Conservation (phyloP, 2,113 vertebrate genomes). For the Corythornis cristatus region DNA sequence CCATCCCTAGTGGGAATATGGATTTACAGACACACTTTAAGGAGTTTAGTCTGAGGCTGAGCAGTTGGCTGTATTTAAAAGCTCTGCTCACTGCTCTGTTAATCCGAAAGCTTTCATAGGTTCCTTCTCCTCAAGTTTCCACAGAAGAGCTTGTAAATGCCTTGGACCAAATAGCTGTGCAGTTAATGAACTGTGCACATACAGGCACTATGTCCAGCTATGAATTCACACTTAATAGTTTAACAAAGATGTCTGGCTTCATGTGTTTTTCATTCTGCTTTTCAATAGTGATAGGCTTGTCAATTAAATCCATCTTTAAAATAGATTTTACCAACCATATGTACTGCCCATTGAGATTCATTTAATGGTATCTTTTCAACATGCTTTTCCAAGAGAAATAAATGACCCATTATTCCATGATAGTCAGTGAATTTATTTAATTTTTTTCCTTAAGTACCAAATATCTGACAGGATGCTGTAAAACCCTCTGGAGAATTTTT, state of each 20-base stretch:
- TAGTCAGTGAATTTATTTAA: not conserved
- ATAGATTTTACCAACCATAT: not conserved
- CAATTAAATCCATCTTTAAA: constrained; percentile 53
- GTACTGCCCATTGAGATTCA: not conserved
- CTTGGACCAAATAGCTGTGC: constrained; percentile 35
- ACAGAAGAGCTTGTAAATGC: constrained; percentile 17
- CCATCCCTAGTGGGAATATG: not conserved
- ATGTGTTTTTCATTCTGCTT: constrained; percentile 30
- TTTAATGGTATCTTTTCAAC: constrained; percentile 7
- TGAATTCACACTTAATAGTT: constrained; percentile 43
- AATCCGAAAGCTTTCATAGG: not conserved
- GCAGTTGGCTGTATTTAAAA: constrained; percentile 1
- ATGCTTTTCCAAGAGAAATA: constrained; percentile 14
- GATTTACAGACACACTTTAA: not conserved
- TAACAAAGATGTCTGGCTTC: constrained; percentile 14
- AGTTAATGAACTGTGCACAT: constrained; percentile 48
- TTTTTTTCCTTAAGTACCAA: not conserved
- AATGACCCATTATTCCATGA: not conserved
- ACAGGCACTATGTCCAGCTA: constrained; percentile 10
- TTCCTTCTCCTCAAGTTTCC: constrained; percentile 9
- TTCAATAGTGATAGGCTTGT: not conserved
- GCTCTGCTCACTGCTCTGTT: not conserved
- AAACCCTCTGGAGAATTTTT: not conserved
- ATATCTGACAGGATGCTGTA: not conserved
- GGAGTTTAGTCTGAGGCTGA: not conserved